Evolutionary conservation across 2,888 invertebrate genomes (phyloP).

Genomic region (Metallyticus violacea): DNA sequence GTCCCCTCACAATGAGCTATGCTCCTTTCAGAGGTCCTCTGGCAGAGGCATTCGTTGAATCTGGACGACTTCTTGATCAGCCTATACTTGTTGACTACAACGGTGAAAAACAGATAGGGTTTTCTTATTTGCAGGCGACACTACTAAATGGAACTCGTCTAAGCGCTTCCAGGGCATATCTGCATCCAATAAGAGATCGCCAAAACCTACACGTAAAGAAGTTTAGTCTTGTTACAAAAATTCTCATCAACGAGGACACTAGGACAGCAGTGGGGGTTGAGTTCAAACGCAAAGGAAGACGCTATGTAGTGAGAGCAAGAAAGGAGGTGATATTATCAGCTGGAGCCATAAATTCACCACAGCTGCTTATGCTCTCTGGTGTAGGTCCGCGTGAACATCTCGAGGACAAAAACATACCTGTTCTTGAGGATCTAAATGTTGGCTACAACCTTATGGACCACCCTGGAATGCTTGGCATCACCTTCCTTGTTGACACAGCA

Average conservation of each 20-base stretch:
- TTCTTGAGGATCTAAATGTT: slow-evolving; percentile 67
- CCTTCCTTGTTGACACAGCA: slow-evolving; percentile 65
- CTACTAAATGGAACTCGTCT: slow-evolving; percentile 34
- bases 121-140: slow-evolving; percentile 49
- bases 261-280: slow-evolving; percentile 30
- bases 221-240: slow-evolving; percentile 32
- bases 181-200: slow-evolving; percentile 32
- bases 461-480: slow-evolving; percentile 67
- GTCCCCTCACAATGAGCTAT: slow-evolving; percentile 39
- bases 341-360: slow-evolving; percentile 34
- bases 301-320: slow-evolving; percentile 46
- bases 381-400: slow-evolving; percentile 63
- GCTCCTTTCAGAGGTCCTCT: slow-evolving; percentile 38
- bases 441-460: slow-evolving; percentile 83
- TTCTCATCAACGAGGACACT: slow-evolving; percentile 41
- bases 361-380: slow-evolving; percentile 55
- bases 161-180: slow-evolving; percentile 35
- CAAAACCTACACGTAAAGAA: slow-evolving; percentile 38
- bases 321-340: slow-evolving; percentile 55
- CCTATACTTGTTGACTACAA: slow-evolving; percentile 40
- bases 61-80: slow-evolving; percentile 39
- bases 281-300: slow-evolving; percentile 46
- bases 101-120: slow-evolving; percentile 44
- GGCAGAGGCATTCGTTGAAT: slow-evolving; percentile 39
- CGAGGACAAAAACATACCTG: slow-evolving; percentile 55